phyloP scores from a whole-genome alignment of 2,113 vertebrate genomes.

The Odocoileus hemionus region DNA sequence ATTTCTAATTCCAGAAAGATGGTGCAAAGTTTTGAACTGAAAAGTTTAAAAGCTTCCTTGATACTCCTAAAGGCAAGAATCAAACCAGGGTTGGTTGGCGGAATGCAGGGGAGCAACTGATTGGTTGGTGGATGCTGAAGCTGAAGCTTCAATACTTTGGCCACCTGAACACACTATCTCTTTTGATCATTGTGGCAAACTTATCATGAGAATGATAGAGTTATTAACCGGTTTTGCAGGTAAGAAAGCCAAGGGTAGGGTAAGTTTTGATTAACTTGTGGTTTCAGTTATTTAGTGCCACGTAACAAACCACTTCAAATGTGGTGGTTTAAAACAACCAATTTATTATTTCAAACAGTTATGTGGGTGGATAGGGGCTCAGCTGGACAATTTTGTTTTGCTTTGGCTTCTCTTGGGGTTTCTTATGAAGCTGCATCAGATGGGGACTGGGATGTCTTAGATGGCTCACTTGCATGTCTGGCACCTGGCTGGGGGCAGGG shows the following conservation, averaged over 20 bases:
- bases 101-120: not conserved
- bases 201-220: not conserved
- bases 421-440: not conserved
- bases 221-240: not conserved
- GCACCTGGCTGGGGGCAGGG: not conserved
- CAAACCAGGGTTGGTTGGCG: not conserved
- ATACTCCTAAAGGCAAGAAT: not conserved
- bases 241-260: not conserved
- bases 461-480: not conserved
- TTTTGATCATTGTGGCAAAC: not conserved
- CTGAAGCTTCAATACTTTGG: not conserved
- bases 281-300: not conserved
- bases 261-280: not conserved
- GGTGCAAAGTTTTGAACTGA: not conserved
- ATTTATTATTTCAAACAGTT: not conserved
- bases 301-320: not conserved
- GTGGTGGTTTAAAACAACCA: not conserved
- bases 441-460: not conserved
- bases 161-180: not conserved
- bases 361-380: not conserved
- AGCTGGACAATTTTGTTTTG: not conserved
- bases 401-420: slow-evolving; percentile 29
- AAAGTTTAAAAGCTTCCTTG: not conserved
- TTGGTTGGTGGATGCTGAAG: not conserved
- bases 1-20: not conserved